Conservation (phyloP, 2,113 vertebrate genomes). For the Speoplatyrhinus poulsoni region DNA sequence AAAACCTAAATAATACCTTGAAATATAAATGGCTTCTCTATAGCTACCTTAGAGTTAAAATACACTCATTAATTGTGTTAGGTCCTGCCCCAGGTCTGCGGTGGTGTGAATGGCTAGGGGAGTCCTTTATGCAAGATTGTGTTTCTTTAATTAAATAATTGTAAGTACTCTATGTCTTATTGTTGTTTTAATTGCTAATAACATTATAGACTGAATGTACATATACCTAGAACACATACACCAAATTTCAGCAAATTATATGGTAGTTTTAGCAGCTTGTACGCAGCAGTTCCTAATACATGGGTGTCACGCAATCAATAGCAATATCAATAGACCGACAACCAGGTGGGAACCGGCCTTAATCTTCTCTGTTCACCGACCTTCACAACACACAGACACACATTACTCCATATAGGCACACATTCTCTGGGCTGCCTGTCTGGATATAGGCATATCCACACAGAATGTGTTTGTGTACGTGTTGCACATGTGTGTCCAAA, state of each 20-base stretch:
- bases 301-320: constrained; percentile 21
- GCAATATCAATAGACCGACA: constrained; percentile 17
- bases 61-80: no score
- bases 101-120: no score
- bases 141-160: no score
- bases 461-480: neutral
- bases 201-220: no score
- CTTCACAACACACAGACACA: constrained; percentile 17
- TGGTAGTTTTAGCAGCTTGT: neutral
- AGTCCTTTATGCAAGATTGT: no score
- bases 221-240: no score
- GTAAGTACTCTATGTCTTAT: no score
- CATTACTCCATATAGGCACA: neutral
- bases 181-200: no score
- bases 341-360: constrained; percentile 18
- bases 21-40: no score
- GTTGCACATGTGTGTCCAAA: constrained; percentile 15
- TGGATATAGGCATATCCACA: neutral
- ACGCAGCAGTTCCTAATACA: neutral
- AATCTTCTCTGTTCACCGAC: neutral
- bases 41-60: no score
- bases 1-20: no score
- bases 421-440: neutral
- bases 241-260: neutral
- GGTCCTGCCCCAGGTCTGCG: no score